These are phyloP conservation scores for Bugula neritina DNA, from an alignment of 2,888 invertebrate species.

Conservation along the genomic window DNA sequence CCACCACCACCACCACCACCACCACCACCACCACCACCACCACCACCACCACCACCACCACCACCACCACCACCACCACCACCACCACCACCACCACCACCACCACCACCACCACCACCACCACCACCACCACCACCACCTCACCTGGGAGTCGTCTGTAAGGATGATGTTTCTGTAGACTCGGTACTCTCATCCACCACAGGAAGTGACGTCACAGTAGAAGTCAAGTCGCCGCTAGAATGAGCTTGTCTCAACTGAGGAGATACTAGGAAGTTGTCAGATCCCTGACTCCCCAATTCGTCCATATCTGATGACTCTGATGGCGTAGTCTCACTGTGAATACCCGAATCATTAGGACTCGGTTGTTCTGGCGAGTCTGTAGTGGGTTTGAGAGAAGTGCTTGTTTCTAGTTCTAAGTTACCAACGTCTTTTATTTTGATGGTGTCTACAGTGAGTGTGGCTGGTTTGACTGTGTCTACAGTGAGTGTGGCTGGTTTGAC, in stretches of 20 bases:
- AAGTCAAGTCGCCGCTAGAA: background rate
- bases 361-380: background rate
- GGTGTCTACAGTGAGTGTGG: constrained; percentile 14
- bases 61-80: no score
- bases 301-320: background rate
- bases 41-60: no score
- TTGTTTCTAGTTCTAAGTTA: background rate
- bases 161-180: background rate
- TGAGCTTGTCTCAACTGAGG: background rate
- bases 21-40: no score
- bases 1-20: no score
- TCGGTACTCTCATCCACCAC: background rate
- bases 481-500: background rate
- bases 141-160: background rate
- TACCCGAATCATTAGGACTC: constrained; percentile 20
- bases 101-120: no score
- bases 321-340: background rate
- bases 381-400: background rate
- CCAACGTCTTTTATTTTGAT: constrained; percentile 2
- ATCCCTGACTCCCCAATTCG: background rate
- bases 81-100: no score
- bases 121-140: no score
- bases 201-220: background rate
- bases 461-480: background rate
- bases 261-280: background rate